Evolutionary conservation across 2,888 invertebrate genomes (phyloP), one percentile per base, ranked within the genome.

Genomic region (Saturnia japonica): DNA sequence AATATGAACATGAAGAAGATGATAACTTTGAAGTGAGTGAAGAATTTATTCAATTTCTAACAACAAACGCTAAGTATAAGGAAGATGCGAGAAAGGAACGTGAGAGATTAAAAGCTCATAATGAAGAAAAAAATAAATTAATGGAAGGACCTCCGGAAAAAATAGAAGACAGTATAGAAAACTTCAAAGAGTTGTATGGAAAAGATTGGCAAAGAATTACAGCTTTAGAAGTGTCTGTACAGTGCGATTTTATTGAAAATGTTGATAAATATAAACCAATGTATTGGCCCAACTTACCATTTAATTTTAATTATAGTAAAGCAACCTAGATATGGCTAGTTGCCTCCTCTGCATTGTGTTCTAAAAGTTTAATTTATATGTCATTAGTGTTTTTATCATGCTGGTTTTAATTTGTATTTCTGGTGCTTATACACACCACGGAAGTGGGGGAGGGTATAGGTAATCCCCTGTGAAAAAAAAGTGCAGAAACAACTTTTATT

Each of bases 221-320:
- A 75, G 96, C 96, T 0, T 95, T 97, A 94, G 97, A 97, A 91
- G 96, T 96, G 74, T 95, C 96, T 0, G 82, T 97, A 74, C 95
- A 96, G 75, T 93, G 96, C 70, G 95, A 95, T 64, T 96, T 95
- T 86, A 95, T 97, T 73, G 88, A 94, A 74, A 94, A 95, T 74
- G 88, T 94, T 79, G 96, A 96, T 79, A 91, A 90, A 72, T 85
- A 92, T 4, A 95, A 96, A 76, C 96, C 96, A 8, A 88, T 91
- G 67, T 94, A 95, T 74, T 97, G 97, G 97, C 97, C 97, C 0
- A 95, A 95, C 79, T 95, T 96, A 85, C 96, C 96, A 8, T 89
- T 96, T 8, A 95, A 95, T 78, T 89, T 94, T 77, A 88, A 83
- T 73, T 82, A 77, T 73, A 74, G 77, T 77, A 45, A 76, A n/a